Evolutionary conservation across 1,140 invertebrate species (phyloP), one percentile per base, ranked within the genome.

Genomic region (Sitobion miscanthi): DNA sequence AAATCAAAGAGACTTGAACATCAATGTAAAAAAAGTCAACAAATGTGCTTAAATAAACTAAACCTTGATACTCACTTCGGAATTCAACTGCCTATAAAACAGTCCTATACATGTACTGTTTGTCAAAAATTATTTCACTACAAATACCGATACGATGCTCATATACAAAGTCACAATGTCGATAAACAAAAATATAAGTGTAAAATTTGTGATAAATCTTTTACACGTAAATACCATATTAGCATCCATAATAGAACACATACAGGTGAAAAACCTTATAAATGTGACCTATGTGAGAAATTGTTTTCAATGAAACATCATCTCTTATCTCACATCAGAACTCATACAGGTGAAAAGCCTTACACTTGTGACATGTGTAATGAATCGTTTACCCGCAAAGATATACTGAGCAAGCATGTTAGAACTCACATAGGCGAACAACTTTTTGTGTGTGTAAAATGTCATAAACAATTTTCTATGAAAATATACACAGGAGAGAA

Each of bases 301-400:
- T 97, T 97, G 93, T 98, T 98, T 95, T 97, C 97, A 94, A 97
- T 98, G 95, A 99, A 98, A 95, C 98, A 98, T 49, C 98, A 99
- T 95, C 95, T 99, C 94, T 96, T 98, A 45, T 96, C 98, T 83
- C 98, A 99, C 95, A 96, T 97, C 95, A 97, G 97, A 94, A 96
- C 98, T 88, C 98, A 99, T 95, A 95, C 96, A 0, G 96, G 96
- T 0, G 94, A 94, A 93, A 94, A 96, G 94, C 95, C 95, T 45
- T 96, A 96, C 94, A 95, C 95, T n/a, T 97, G 97, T 94, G 95
- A 96, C 83, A 95, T 97, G 14, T 97, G 97, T 94, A 95, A 95
- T 93, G 95, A 95, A 91, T 94, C 95, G 38, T 97, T 97, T 94
- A 95, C 96, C 8, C 93, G 94, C 20, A 93, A 93, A 52, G 94